Evolutionary conservation across 2,113 vertebrate genomes (phyloP), one percentile per base, ranked within the genome.

Genomic region (Cebidichthys violaceus): DNA sequence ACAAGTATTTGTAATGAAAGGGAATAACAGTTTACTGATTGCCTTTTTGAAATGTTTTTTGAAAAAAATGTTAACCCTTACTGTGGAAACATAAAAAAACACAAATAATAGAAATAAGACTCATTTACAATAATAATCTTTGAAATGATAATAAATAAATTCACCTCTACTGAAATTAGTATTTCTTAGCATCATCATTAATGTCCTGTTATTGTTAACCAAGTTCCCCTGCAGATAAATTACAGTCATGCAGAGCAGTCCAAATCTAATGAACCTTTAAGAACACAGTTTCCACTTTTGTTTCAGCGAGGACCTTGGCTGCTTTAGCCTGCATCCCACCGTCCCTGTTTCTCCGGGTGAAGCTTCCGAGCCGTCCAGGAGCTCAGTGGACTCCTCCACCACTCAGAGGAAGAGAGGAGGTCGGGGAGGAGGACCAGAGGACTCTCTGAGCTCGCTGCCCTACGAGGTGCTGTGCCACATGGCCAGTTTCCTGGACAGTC

Each of bases 391-490:
- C 73, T 59, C 85, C 31, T 64, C 69, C 68, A 3, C 77, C 50
- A 1, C 13, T 65, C 64, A 27, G 60, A 80, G 80, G 39, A 84
- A 4, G 24, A 73, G 71, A 66, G 31, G 66, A 52, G 81, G 77
- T 57, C 80, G 13, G 13, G 75, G 0, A 39, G 88, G 79, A 60
- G 95, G 92, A 89, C 89, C 75, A 35, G 93, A 91, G 39, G 94
- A 96, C 77, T 94, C 83, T 27, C 92, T 99, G 75, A 97, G 95
- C 90, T 95, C 75, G 55, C 95, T 99, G 47, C 98, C 98, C 20
- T 95, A 96, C 35, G 98, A 99, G 93, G 90, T 99, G 70, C 93
- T 99, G 70, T 96, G 96, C 70, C 97, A 98, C 88, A 93, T 99
- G 50, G 97, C 97, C 1, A 93, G 94, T 10, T 99, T 97, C 92